Evolutionary conservation across 2,113 vertebrate genomes (phyloP).

Genomic region (Poicephalus gulielmi): DNA sequence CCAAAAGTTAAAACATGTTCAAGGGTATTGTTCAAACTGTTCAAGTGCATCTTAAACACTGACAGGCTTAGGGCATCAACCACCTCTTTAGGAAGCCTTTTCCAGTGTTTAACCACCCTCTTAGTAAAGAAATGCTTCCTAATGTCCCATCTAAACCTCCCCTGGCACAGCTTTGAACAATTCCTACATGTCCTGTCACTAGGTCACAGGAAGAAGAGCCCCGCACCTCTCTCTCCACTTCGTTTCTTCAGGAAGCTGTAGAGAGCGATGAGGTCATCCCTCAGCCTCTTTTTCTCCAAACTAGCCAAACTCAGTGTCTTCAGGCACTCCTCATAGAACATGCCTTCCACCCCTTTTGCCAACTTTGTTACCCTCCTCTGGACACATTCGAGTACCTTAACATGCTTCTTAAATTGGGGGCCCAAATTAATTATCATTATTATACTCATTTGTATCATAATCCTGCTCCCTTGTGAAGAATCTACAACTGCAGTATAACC

Average conservation of each 20-base stretch:
- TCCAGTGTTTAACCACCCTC: background rate
- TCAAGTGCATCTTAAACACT: background rate
- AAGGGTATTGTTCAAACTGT: background rate
- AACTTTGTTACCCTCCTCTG: background rate
- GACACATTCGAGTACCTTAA: background rate
- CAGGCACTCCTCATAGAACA: rapidly evolving
- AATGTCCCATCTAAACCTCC: background rate
- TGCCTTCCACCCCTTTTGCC: background rate
- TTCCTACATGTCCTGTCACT: background rate
- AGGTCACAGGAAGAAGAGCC: background rate
- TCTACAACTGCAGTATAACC: background rate
- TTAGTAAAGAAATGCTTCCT: background rate
- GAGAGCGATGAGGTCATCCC: background rate
- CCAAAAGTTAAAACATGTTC: background rate
- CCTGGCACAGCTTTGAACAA: background rate
- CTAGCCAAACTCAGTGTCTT: background rate
- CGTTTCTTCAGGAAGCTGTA: background rate
- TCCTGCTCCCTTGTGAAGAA: background rate
- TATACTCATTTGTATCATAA: background rate
- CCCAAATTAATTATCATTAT: background rate
- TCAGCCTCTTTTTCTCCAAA: background rate
- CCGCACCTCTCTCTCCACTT: background rate
- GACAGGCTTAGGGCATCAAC: background rate
- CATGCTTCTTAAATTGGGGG: background rate
- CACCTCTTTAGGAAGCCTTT: background rate